phyloP scores from a whole-genome alignment of 2,113 vertebrate species.

The Phoxinus phoxinus region DNA sequence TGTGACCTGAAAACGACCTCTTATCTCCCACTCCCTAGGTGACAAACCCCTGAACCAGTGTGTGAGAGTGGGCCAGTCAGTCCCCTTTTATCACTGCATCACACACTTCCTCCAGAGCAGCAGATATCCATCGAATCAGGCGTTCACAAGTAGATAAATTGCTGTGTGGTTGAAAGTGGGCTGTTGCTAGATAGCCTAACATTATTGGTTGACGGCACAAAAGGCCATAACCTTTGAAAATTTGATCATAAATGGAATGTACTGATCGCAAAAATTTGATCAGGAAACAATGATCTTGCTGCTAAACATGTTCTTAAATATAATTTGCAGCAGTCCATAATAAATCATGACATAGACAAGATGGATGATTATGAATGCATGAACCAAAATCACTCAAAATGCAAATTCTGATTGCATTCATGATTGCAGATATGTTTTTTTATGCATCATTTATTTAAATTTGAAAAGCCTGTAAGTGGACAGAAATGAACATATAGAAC shows the following conservation, averaged over 20 bases:
- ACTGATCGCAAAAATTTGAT: not conserved
- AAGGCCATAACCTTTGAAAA: not conserved
- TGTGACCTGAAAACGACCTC: not conserved
- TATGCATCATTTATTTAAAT: not conserved
- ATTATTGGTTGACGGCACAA: not conserved
- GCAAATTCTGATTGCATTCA: not conserved
- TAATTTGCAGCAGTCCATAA: too few species aligned
- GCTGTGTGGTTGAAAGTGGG: not conserved
- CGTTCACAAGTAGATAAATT: not conserved
- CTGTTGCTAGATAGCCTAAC: not conserved
- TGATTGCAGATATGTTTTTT: not conserved
- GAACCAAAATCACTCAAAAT: not conserved
- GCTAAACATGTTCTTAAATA: too few species aligned
- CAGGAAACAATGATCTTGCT: too few species aligned
- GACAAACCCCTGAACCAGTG: not conserved
- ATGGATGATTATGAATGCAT: not conserved
- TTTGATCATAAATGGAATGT: not conserved
- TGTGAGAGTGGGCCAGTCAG: not conserved
- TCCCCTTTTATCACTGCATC: not conserved
- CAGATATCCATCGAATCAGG: not conserved
- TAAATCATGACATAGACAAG: too few species aligned
- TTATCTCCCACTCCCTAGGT: not conserved
- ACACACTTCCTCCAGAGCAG: constrained; percentile 8
- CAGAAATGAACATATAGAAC: not conserved
- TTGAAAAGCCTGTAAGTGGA: not conserved